phyloP scores from a whole-genome alignment of 2,113 vertebrate species.

The Lepus americanus region DNA sequence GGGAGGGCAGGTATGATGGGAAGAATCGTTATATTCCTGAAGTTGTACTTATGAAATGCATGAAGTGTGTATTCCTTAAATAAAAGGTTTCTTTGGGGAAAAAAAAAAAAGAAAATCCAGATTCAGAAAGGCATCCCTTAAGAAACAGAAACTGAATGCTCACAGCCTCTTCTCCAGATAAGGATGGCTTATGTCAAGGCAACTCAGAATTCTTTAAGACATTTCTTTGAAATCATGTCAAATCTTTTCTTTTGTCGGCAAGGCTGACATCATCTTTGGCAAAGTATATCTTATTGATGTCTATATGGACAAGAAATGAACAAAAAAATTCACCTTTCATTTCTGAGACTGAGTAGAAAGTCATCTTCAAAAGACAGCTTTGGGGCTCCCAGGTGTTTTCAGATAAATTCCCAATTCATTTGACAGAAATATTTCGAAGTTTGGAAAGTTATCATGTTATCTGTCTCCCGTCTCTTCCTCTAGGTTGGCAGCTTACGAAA shows the following conservation, averaged over 20 bases:
- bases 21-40: too few species aligned
- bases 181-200: slow-evolving; percentile 41
- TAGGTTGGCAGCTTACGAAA: not conserved
- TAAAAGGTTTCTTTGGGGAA: too few species aligned
- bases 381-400: not conserved
- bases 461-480: not conserved
- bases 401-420: not conserved
- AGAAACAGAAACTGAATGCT: slow-evolving; percentile 31
- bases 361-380: not conserved
- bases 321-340: slow-evolving; percentile 42
- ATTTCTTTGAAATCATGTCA: slow-evolving; percentile 71
- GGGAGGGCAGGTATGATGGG: too few species aligned
- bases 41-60: too few species aligned
- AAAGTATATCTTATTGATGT: slow-evolving; percentile 46
- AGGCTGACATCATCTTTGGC: slow-evolving; percentile 78
- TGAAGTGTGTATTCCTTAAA: too few species aligned
- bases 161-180: slow-evolving; percentile 46
- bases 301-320: slow-evolving; percentile 49
- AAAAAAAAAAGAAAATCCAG: slow-evolving; percentile 6
- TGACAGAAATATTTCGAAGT: not conserved
- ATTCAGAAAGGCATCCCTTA: not conserved
- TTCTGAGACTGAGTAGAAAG: slow-evolving; percentile 32
- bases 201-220: slow-evolving; percentile 60
- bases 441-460: not conserved
- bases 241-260: slow-evolving; percentile 66